Evolutionary conservation across 2,888 invertebrate genomes (phyloP).

Genomic region (Mimas tiliae): DNA sequence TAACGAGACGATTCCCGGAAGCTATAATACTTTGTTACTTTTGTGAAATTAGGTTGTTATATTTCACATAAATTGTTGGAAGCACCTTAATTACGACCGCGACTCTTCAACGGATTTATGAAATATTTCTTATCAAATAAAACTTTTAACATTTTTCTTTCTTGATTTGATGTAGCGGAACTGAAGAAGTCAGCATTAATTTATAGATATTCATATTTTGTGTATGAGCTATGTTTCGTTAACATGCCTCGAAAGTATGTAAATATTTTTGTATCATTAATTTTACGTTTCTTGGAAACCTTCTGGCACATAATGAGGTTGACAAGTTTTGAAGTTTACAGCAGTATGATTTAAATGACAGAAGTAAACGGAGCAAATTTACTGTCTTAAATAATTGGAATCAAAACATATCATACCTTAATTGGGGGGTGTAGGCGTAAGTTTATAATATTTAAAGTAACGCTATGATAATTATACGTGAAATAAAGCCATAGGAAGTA

Average conservation of each 20-base stretch:
- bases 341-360: constrained; percentile 46
- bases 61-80: constrained; percentile 58
- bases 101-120: constrained; percentile 46
- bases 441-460: too few relatives aligned
- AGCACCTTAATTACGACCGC: constrained; percentile 54
- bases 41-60: constrained; percentile 65
- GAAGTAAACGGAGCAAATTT: constrained; percentile 8
- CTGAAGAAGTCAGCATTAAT: background rate
- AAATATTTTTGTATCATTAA: constrained; percentile 44
- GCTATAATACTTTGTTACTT: constrained; percentile 69
- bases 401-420: too few relatives aligned
- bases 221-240: constrained; percentile 29
- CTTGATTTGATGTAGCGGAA: constrained; percentile 3
- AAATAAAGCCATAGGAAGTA: too few relatives aligned
- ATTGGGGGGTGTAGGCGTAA: too few relatives aligned
- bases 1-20: constrained; percentile 75
- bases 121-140: constrained; percentile 30
- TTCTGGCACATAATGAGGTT: constrained; percentile 58
- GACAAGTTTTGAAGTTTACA: constrained; percentile 52
- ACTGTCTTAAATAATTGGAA: background rate
- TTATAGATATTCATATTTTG: constrained; percentile 10
- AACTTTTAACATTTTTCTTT: constrained; percentile 21
- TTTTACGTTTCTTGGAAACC: constrained; percentile 56
- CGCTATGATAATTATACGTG: too few relatives aligned
- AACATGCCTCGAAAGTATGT: constrained; percentile 25